A percentile compares a stretch with the other conserved stretches of the same genome.
These are phyloP conservation scores for Hirtodrosophila confusa DNA, from an alignment of 2,888 invertebrate genomes.

Conservation along the genomic window DNA sequence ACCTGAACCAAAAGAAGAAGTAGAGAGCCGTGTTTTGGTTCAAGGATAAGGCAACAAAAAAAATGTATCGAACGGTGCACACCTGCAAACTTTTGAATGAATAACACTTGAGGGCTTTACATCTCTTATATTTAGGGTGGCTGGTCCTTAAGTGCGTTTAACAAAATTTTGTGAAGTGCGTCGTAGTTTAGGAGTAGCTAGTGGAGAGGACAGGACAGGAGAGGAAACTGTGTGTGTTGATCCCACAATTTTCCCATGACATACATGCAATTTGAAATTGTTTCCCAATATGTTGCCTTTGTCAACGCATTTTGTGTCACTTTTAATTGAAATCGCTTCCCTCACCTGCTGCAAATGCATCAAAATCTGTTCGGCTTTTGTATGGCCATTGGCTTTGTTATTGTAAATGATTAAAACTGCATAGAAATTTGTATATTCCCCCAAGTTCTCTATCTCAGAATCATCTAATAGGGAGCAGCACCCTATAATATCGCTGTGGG, in stretches of 20 bases:
- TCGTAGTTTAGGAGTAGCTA: constrained; percentile 44
- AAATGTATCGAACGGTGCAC: constrained; percentile 67
- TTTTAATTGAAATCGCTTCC: constrained; percentile 73
- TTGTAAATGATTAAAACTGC: constrained; percentile 74
- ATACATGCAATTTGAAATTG: constrained; percentile 71
- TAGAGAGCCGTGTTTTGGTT: constrained; percentile 45
- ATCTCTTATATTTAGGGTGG: constrained; percentile 59
- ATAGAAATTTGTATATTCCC: constrained; percentile 40
- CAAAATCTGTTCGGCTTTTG: constrained; percentile 51
- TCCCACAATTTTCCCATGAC: constrained; percentile 64
- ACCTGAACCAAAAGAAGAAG: constrained; percentile 17
- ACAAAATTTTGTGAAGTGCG: constrained; percentile 64
- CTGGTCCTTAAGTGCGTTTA: constrained; percentile 64
- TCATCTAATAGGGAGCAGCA: constrained; percentile 27
- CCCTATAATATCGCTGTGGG: constrained; percentile 55
- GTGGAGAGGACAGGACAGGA: not conserved
- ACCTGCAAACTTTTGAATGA: constrained; percentile 74
- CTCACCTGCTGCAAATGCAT: constrained; percentile 74
- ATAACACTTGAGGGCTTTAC: constrained; percentile 68
- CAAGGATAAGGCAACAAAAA: constrained; percentile 50
- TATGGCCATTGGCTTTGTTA: constrained; percentile 58
- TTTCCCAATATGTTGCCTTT: constrained; percentile 65
- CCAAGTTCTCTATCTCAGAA: constrained; percentile 11
- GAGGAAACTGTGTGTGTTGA: constrained; percentile 14
- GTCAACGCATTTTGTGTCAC: constrained; percentile 71